phyloP scores from a whole-genome alignment of 92 coral and sea anemone genomes.

The Virgularia gustaviana region DNA sequence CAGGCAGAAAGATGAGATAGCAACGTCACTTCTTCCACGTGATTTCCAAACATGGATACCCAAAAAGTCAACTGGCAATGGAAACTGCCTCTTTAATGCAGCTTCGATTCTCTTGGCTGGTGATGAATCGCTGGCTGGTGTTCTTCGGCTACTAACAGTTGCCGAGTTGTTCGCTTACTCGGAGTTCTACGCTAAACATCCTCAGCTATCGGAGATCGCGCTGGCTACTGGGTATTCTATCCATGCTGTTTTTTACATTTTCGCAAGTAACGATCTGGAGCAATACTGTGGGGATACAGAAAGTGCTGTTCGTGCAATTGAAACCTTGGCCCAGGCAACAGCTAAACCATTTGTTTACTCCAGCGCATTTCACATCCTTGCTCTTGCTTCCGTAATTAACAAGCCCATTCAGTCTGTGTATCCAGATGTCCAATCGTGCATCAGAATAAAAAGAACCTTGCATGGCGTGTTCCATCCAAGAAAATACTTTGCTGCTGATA shows the following conservation, averaged over 20 bases:
- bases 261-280: conserved; percentile 9
- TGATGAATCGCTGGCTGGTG: not conserved
- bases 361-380: conserved; percentile 29
- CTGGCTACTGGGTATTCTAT: not conserved
- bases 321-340: conserved; percentile 22
- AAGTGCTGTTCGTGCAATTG: conserved; percentile 18
- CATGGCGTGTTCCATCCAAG: conserved; percentile 19
- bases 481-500: not conserved
- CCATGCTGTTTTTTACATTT: not conserved
- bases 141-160: not conserved
- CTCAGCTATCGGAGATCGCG: not conserved
- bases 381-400: conserved; percentile 44
- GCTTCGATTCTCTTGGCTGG: not conserved
- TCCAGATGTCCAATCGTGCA: conserved; percentile 20
- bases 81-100: not conserved
- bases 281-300: not conserved
- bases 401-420: conserved; percentile 44
- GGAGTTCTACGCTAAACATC: conserved; percentile 1
- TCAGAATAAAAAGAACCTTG: not conserved
- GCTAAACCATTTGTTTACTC: too few species aligned
- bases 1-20: not conserved
- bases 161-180: not conserved
- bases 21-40: not conserved
- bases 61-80: not conserved
- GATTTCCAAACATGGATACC: not conserved